Percentiles rank a stretch among this genome's conserved stretches.
phyloP scores from a whole-genome alignment of 2,797 vertebrate genomes.

The Sebastes taczanowskii region DNA sequence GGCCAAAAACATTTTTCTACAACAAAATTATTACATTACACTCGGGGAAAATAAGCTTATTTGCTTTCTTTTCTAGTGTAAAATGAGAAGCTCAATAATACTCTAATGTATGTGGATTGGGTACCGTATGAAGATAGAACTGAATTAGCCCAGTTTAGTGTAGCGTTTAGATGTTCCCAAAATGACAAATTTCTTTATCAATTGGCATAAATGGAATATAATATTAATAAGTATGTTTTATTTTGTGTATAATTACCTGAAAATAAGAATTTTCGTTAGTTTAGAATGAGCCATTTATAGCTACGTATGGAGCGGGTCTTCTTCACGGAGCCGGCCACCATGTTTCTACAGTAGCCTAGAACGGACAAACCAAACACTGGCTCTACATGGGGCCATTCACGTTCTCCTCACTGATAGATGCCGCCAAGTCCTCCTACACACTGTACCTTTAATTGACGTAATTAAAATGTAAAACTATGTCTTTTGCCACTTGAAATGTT shows the following conservation, averaged over 20 bases:
- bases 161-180: not conserved
- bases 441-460: not conserved
- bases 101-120: not conserved
- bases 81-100: not conserved
- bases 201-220: too few relatives aligned
- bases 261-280: too few relatives aligned
- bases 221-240: not conserved
- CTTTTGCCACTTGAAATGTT: not conserved
- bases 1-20: not conserved
- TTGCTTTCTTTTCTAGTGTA: not conserved
- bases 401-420: not conserved
- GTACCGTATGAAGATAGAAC: not conserved
- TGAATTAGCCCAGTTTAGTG: not conserved
- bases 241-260: too few relatives aligned
- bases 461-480: not conserved
- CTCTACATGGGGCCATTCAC: too few relatives aligned
- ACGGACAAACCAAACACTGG: too few relatives aligned
- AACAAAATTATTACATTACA: not conserved
- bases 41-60: not conserved
- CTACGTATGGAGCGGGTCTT: too few relatives aligned
- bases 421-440: too few relatives aligned
- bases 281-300: too few relatives aligned
- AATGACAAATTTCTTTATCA: not conserved
- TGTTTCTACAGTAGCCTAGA: too few relatives aligned
- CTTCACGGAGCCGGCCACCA: too few relatives aligned